phyloP scores from a whole-genome alignment of 2,888 invertebrate genomes.

The Diploptera punctata region DNA sequence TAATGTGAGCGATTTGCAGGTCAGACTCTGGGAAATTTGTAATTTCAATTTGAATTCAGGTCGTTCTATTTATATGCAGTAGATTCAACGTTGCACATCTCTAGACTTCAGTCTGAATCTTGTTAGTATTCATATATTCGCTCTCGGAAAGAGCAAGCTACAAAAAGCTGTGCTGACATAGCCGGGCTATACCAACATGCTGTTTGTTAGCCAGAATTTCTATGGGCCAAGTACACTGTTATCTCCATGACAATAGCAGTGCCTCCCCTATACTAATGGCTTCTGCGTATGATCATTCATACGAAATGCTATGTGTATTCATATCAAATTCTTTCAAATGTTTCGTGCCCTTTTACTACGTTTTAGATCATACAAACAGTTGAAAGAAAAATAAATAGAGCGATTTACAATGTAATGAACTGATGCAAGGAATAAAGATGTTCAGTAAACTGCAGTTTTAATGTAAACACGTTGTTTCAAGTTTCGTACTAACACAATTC shows the following conservation, averaged over 20 bases:
- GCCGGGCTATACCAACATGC: conserved; percentile 1
- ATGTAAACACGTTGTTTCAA: no score
- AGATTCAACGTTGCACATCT: neutral
- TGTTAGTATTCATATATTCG: conserved; percentile 26
- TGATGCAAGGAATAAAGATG: no score
- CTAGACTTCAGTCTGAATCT: neutral
- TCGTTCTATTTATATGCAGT: no score
- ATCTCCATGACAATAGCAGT: conserved; percentile 20
- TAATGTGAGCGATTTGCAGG: no score
- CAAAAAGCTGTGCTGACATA: conserved; percentile 5
- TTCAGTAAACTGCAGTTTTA: no score
- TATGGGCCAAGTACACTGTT: conserved; percentile 21
- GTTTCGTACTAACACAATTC: no score
- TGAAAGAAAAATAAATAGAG: no score
- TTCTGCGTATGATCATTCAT: neutral
- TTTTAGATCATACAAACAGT: no score
- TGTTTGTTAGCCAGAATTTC: conserved; percentile 15
- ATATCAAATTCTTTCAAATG: conserved; percentile 4
- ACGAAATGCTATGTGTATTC: conserved; percentile 13
- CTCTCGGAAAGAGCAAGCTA: neutral
- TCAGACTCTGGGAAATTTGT: no score
- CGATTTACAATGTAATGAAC: no score
- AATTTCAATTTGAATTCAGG: neutral
- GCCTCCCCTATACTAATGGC: conserved; percentile 2
- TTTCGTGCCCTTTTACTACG: no score